These are phyloP conservation scores for Scatophagus argus DNA, from an alignment of 2,113 vertebrate genomes.

Conservation along the genomic window DNA sequence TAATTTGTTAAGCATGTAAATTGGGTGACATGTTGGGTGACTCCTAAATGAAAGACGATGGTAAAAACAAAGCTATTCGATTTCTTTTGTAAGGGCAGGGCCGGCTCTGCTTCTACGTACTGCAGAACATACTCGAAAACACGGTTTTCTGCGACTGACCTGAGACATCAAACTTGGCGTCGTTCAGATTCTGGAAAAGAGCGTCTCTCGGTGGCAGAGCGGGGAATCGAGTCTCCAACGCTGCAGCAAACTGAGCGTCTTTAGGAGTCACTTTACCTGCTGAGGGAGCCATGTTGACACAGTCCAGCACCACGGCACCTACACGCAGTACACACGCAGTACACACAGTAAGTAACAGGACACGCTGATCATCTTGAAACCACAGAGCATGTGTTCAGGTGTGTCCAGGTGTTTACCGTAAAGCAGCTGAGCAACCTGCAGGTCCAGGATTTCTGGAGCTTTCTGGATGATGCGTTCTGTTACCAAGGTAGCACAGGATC, in stretches of 20 bases:
- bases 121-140: background rate
- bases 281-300: slow-evolving; percentile 90
- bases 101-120: too few relatives aligned
- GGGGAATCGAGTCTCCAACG: slow-evolving; percentile 87
- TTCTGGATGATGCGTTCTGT: slow-evolving; percentile 88
- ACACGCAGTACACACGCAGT: background rate
- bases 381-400: too few relatives aligned
- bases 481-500: slow-evolving; percentile 93
- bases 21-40: too few relatives aligned
- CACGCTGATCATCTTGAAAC: too few relatives aligned
- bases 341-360: background rate
- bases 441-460: slow-evolving; percentile 87
- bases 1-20: too few relatives aligned
- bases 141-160: slow-evolving; percentile 66
- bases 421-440: slow-evolving; percentile 85
- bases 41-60: too few relatives aligned
- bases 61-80: too few relatives aligned
- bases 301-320: slow-evolving; percentile 93
- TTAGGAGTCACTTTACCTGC: slow-evolving; percentile 91
- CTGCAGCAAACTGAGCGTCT: slow-evolving; percentile 81
- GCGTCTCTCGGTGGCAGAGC: slow-evolving; percentile 83
- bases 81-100: too few relatives aligned
- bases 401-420: slow-evolving; percentile 83
- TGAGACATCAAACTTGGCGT: slow-evolving; percentile 91
- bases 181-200: slow-evolving; percentile 87